Conservation (phyloP, 2,888 invertebrate genomes). For the Byasa hedistus region DNA sequence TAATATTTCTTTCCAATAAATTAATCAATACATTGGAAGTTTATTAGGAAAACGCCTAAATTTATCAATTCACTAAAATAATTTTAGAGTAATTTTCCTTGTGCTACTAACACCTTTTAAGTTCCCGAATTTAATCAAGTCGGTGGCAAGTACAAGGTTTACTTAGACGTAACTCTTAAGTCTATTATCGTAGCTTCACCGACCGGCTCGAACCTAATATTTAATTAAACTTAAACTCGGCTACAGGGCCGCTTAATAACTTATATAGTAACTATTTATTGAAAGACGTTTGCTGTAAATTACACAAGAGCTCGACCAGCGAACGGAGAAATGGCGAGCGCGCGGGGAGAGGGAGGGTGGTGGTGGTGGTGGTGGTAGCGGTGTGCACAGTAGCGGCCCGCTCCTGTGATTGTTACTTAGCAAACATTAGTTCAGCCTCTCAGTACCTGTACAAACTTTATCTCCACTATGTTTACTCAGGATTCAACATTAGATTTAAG, state of each 20-base stretch:
- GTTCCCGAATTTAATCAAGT: slow-evolving; percentile 18
- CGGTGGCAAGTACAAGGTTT: neutral
- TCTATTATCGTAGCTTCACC: slow-evolving; percentile 10
- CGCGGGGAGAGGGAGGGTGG: too few species aligned
- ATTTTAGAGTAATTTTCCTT: neutral
- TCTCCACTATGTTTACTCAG: too few species aligned
- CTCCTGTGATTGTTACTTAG: too few species aligned
- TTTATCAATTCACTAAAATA: neutral
- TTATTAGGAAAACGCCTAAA: too few species aligned
- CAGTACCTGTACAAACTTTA: too few species aligned
- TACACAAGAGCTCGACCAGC: neutral
- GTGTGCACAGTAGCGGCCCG: too few species aligned
- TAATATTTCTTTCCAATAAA: too few species aligned
- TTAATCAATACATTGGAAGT: too few species aligned
- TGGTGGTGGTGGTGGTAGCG: too few species aligned
- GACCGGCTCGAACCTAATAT: neutral
- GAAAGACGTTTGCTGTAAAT: neutral
- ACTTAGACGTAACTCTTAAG: slow-evolving; percentile 17
- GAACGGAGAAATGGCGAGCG: too few species aligned
- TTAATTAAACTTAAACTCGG: neutral
- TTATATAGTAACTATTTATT: neutral
- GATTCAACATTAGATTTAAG: too few species aligned
- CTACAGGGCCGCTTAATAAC: neutral
- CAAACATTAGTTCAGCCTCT: too few species aligned
- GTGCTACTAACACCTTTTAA: slow-evolving; percentile 10